Evolutionary conservation across 2,113 vertebrate species (phyloP), one percentile per base, ranked within the genome.

Genomic region (Rhea americana): DNA sequence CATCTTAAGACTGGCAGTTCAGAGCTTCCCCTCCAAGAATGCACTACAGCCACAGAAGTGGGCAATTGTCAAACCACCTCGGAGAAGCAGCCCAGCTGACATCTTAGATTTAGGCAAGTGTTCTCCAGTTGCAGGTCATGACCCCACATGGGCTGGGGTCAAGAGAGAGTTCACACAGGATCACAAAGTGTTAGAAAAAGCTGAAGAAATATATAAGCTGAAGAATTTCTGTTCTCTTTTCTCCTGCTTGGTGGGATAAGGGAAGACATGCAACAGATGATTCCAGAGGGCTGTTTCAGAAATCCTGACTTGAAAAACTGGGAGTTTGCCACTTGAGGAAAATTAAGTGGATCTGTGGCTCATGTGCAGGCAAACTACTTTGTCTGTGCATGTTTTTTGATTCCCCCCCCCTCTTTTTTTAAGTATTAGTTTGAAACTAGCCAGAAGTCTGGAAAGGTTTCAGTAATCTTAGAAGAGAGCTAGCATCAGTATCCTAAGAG

Each of bases 361-460:
- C 0, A 0, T 30, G 56, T 65, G 47, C 39, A 45, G 43, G 20
- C 45, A 21, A 7, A 30, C 63, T 53, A 30, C 68, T 91, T 92
- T 72, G 24, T 53, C 65, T 72, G 7, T 9, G 15, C 9, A 25
- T 8, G 5, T n/a, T 32, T 55, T 30, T 26, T 19, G 3, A 35
- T 12, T 15, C 13, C 25, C 32, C 8, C 45, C 47, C 19, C 1
- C 1, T 5, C 32, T 71, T 67, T 73, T 83, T n/a, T 3, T 41
- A n/a, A 2, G 0, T 55, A 50, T 43, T 82, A n/a, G 53, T 91
- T 90, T 96, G 87, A 95, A 90, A 87, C 47, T 82, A 89, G 32
- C 79, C 93, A 92, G 91, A 85, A 90, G 32, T 58, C 73, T 94
- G 91, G 87, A 93, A 93, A 85, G 25, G 41, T 87, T 94, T 94